phyloP scores from a whole-genome alignment of 2,888 invertebrate species.

The Cryptophagus acutangulus region DNA sequence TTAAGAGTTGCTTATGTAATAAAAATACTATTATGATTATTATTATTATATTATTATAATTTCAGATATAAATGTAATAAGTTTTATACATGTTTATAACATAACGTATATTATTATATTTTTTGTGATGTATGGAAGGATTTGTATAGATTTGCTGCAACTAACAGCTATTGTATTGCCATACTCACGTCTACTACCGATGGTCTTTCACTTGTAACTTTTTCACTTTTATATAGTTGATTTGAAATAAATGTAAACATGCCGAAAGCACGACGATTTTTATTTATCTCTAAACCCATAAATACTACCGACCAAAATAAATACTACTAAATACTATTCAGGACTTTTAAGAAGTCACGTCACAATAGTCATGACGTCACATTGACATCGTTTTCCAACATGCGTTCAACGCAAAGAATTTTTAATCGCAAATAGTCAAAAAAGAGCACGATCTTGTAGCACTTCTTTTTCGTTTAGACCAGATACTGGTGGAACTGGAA shows the following conservation, averaged over 20 bases:
- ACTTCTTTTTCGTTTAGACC: no score
- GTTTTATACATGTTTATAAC: slow-evolving; percentile 46
- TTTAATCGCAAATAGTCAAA: no score
- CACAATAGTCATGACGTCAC: no score
- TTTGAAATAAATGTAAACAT: slow-evolving; percentile 49
- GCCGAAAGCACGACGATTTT: slow-evolving; percentile 37
- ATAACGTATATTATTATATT: slow-evolving; percentile 45
- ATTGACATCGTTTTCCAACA: no score
- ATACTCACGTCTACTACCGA: slow-evolving; percentile 47
- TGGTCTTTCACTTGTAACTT: slow-evolving; percentile 48
- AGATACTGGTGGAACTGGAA: no score
- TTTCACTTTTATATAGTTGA: slow-evolving; percentile 50
- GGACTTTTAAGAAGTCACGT: no score
- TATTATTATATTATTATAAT: slow-evolving; percentile 26
- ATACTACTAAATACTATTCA: no score
- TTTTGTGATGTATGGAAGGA: slow-evolving; percentile 46
- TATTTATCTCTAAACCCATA: slow-evolving; percentile 16
- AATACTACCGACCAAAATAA: no score
- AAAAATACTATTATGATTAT: slow-evolving; percentile 22
- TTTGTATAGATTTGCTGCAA: slow-evolving; percentile 21
- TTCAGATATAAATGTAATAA: slow-evolving; percentile 44
- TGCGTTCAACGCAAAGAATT: no score
- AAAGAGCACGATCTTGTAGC: no score
- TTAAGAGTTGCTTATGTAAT: slow-evolving; percentile 42
- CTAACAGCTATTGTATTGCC: slow-evolving; percentile 34